Conservation (phyloP, 1,140 invertebrate species). For the Littorina saxatilis region DNA sequence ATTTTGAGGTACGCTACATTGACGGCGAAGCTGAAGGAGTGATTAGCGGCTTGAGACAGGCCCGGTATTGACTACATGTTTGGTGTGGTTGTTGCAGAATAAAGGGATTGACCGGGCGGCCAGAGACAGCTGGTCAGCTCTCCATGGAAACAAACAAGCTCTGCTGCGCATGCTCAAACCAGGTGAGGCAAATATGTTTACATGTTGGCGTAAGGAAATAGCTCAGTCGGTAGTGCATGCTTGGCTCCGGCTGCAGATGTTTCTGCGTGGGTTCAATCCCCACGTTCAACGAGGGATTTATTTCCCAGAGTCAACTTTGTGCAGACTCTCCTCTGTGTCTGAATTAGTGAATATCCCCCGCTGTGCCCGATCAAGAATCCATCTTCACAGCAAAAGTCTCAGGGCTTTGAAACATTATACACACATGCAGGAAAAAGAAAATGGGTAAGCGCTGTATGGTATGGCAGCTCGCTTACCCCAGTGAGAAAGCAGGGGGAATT, state of each 20-base stretch:
- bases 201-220: too few relatives aligned
- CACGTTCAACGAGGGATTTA: too few relatives aligned
- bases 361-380: neutral
- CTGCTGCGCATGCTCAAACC: neutral
- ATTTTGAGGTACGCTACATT: neutral
- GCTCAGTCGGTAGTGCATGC: too few relatives aligned
- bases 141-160: neutral
- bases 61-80: neutral
- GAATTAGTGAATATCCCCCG: too few relatives aligned
- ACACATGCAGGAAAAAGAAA: neutral
- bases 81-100: neutral
- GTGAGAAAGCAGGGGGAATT: too few relatives aligned
- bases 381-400: too few relatives aligned
- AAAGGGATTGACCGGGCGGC: slow-evolving; percentile 32
- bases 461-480: too few relatives aligned
- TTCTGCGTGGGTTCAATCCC: too few relatives aligned
- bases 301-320: too few relatives aligned
- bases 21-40: neutral
- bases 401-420: neutral
- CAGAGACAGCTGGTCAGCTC: slow-evolving; percentile 23
- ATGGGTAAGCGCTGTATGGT: too few relatives aligned
- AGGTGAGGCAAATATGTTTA: neutral
- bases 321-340: too few relatives aligned
- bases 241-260: too few relatives aligned
- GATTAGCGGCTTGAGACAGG: neutral